Evolutionary conservation across 2,113 vertebrate species (phyloP), one percentile per base, ranked within the genome.

Genomic region (Anarrhichthys ocellatus): DNA sequence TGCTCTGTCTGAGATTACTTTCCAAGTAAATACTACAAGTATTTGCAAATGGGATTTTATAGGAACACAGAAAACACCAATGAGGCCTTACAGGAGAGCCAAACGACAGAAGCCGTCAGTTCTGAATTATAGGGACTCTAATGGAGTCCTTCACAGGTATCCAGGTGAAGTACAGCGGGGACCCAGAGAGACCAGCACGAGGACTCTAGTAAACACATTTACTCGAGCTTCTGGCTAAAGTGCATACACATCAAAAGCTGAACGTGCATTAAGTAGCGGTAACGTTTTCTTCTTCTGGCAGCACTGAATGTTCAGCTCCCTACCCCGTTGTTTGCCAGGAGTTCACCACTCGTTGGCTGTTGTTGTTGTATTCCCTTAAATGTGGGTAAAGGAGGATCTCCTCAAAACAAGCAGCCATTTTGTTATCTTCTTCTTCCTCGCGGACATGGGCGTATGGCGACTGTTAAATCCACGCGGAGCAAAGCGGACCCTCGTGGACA

Each of bases 11-110:
- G 36, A 73, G 81, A 81, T 86, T 86, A 85, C 27, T 11, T 59
- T 75, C 71, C 59, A 42, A 42, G 58, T 70, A 74, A 84, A 79
- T 69, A 63, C 78, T n/a, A 42, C n/a, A 65, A 69, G 63, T 76
- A 64, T 85, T 73, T 62, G 24, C 34, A 15, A 67, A 65, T 67
- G 1, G n/a, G 9, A 59, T 59, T 18, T 36, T 72, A 71, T 72
- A 46, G 24, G 59, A 58, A 59, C 34, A 48, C 44, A 63, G n/a
- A 22, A 59, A 32, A 10, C 9, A 14, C 2, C n/a, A 56, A 4
- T 9, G 46, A 24, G 38, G 18, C 17, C 18, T 6, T 73, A 50
- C 54, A 52, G 46, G 20, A 50, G 34, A 64, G 27, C 38, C 13
- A 58, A 18, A 54, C 6, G 8, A 58, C 6, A 77, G 59, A 67